phyloP scores from a whole-genome alignment of 2,113 vertebrate genomes.

The Meles meles region DNA sequence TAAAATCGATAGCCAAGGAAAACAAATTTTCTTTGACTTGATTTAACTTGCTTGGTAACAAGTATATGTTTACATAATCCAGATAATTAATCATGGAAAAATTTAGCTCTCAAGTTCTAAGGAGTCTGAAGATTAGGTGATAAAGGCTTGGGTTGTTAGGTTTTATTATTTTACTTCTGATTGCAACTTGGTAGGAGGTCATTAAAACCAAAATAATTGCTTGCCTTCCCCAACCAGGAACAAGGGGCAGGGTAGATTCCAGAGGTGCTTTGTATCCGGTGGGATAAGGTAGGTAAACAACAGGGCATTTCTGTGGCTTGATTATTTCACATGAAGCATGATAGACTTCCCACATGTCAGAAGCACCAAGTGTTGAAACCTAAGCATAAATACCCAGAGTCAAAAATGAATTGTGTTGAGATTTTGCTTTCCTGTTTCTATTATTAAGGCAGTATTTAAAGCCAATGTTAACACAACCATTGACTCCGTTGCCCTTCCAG shows the following conservation, averaged over 20 bases:
- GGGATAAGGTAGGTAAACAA: not conserved
- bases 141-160: not conserved
- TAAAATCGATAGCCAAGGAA: slow-evolving; percentile 5
- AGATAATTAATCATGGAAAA: not conserved
- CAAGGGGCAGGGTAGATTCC: not conserved
- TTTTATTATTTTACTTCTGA: not conserved
- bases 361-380: not conserved
- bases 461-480: rapidly evolving
- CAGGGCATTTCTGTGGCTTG: not conserved
- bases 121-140: not conserved
- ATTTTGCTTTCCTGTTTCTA: not conserved
- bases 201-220: slow-evolving; percentile 40
- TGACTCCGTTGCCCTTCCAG: not conserved
- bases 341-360: not conserved
- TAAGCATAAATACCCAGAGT: not conserved
- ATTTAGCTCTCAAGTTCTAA: not conserved
- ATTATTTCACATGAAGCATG: not conserved
- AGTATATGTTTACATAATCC: slow-evolving; percentile 6
- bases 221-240: not conserved
- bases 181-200: not conserved
- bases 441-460: not conserved
- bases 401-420: not conserved
- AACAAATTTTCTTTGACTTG: not conserved
- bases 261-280: not conserved
- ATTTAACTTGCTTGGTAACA: slow-evolving; percentile 35